Evolutionary conservation across 2,113 vertebrate species (phyloP).

Genomic region (Parotia lawesii): DNA sequence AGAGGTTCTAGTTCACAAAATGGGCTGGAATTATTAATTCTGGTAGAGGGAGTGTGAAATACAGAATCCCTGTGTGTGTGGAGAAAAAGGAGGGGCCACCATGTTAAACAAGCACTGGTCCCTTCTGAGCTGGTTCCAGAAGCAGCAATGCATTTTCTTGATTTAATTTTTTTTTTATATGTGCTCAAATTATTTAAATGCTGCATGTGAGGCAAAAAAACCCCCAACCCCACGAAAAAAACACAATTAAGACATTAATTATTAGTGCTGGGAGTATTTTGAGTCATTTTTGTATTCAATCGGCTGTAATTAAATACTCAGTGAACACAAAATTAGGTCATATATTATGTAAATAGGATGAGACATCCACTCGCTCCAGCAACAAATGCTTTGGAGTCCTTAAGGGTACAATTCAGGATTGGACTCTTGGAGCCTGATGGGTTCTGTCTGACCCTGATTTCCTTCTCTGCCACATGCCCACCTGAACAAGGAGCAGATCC

Average conservation of each 20-base stretch:
- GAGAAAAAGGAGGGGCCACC: not conserved
- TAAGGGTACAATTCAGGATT: not conserved
- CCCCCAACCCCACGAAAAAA: not conserved
- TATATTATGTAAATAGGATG: slow-evolving; percentile 68
- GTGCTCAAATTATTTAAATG: not conserved
- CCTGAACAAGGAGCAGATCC: not conserved
- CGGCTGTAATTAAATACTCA: slow-evolving; percentile 61
- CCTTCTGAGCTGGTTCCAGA: not conserved
- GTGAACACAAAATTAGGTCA: slow-evolving; percentile 65
- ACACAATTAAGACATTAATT: slow-evolving; percentile 49
- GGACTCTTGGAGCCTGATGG: not conserved
- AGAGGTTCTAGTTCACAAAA: slow-evolving; percentile 5
- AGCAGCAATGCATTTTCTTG: not conserved
- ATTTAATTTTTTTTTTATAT: not conserved
- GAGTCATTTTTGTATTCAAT: slow-evolving; percentile 59
- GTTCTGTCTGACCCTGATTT: slow-evolving; percentile 18
- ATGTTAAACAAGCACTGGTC: not conserved
- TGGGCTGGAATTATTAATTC: slow-evolving; percentile 2
- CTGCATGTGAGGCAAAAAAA: not conserved
- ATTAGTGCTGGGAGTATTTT: slow-evolving; percentile 58
- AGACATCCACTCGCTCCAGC: slow-evolving; percentile 54
- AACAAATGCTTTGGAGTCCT: slow-evolving; percentile 22
- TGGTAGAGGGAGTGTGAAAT: not conserved
- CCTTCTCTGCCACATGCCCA: not conserved
- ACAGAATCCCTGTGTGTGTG: not conserved